Evolutionary conservation across 2,113 vertebrate species (phyloP).

Genomic region (Cheirogaleus medius): DNA sequence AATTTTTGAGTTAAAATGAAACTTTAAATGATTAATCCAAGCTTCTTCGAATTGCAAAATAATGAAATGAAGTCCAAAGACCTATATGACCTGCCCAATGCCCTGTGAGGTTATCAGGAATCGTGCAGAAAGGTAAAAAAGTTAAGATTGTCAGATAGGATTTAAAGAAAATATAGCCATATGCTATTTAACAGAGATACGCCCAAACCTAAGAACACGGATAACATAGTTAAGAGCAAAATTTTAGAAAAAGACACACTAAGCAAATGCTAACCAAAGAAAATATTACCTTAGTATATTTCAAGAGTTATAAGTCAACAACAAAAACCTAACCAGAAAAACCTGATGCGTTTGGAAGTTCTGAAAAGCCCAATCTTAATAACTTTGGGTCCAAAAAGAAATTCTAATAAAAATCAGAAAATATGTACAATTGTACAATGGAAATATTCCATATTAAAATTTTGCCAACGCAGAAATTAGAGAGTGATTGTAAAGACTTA

Average conservation of each 20-base stretch:
- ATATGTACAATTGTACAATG: not conserved
- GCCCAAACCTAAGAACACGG: not conserved
- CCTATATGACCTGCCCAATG: not conserved
- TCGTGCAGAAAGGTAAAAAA: not conserved
- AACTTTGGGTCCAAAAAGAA: not conserved
- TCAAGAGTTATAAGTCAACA: not conserved
- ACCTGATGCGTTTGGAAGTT: not conserved
- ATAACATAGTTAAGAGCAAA: not conserved
- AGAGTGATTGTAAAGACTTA: not conserved
- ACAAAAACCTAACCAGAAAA: not conserved
- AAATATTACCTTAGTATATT: not conserved
- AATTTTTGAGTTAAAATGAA: not conserved
- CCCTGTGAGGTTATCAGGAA: not conserved
- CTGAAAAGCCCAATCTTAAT: not conserved
- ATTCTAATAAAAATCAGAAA: not conserved
- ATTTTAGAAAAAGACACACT: not conserved
- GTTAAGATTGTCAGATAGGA: not conserved
- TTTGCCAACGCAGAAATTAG: not conserved
- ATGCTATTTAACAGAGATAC: not conserved
- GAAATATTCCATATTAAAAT: not conserved
- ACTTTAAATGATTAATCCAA: not conserved
- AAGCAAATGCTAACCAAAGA: not conserved
- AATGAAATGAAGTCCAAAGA: not conserved
- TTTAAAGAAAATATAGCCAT: not conserved
- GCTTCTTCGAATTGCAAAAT: not conserved